Conservation (phyloP, 2,888 invertebrate genomes). For the Terebella lapidaria region DNA sequence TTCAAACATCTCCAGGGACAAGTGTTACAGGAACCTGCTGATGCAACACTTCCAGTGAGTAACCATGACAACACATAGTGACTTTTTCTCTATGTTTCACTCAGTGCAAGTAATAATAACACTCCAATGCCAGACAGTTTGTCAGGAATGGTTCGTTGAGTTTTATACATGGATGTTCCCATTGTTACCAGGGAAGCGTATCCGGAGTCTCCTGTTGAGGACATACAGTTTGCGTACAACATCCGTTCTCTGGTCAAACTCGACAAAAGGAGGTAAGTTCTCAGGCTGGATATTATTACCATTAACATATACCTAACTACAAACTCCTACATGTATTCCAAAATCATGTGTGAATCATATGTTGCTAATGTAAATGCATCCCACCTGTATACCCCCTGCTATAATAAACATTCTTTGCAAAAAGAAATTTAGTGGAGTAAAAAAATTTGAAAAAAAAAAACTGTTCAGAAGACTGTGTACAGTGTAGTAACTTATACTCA, state of each 20-base stretch:
- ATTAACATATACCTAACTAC: too few species aligned
- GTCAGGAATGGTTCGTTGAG: too few species aligned
- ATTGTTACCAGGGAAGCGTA: slow-evolving; percentile 86
- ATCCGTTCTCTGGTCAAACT: slow-evolving; percentile 73
- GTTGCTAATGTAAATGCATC: too few species aligned
- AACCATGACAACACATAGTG: background rate
- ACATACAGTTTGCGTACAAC: slow-evolving; percentile 83
- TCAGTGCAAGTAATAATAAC: background rate
- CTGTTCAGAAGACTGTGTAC: too few species aligned
- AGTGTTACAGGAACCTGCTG: slow-evolving; percentile 66
- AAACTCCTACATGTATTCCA: too few species aligned
- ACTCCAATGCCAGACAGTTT: too few species aligned
- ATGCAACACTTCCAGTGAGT: slow-evolving; percentile 63
- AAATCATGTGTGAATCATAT: too few species aligned
- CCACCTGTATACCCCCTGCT: background rate
- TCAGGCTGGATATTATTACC: background rate
- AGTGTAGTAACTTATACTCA: too few species aligned
- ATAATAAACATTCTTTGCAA: background rate
- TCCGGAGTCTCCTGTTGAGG: slow-evolving; percentile 77
- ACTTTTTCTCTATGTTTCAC: background rate
- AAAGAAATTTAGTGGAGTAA: background rate
- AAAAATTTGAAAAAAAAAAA: background rate
- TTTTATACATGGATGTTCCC: too few species aligned
- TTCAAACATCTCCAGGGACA: slow-evolving; percentile 70
- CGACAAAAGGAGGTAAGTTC: slow-evolving; percentile 61